Evolutionary conservation across 2,113 vertebrate genomes (phyloP).

Genomic region (Centropus bengalensis): DNA sequence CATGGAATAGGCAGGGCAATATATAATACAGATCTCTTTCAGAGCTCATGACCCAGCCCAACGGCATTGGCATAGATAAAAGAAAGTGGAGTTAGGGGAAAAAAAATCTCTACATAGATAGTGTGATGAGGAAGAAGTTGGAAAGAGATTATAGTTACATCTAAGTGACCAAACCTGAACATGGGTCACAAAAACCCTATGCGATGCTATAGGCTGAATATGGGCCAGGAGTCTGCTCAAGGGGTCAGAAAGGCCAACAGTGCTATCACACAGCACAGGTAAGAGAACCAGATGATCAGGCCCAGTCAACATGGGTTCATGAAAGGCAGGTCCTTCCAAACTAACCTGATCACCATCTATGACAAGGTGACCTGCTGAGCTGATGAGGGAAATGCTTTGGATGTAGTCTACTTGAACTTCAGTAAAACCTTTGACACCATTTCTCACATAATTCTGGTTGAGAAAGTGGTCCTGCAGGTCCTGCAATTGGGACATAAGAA

Average conservation of each 20-base stretch:
- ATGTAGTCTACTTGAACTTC: too few species aligned
- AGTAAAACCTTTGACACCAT: too few species aligned
- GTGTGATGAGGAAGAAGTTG: background rate
- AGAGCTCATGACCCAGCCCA: background rate
- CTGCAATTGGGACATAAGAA: too few species aligned
- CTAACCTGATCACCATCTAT: too few species aligned
- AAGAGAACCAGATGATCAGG: too few species aligned
- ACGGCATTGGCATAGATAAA: background rate
- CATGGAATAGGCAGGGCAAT: background rate
- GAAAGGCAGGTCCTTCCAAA: too few species aligned
- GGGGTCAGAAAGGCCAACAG: background rate
- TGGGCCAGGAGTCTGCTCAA: background rate
- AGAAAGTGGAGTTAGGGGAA: background rate
- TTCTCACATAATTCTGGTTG: too few species aligned
- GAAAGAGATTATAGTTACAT: background rate
- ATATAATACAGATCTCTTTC: background rate
- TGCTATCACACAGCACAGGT: too few species aligned
- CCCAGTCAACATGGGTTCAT: too few species aligned
- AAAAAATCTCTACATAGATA: background rate
- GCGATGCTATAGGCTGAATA: fast-evolving
- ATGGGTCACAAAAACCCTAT: background rate
- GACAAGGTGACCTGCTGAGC: too few species aligned
- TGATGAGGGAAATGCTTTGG: too few species aligned
- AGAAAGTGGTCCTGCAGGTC: too few species aligned
- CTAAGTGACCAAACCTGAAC: fast-evolving